Conservation (phyloP, 2,797 vertebrate species). For the Coluber constrictor region DNA sequence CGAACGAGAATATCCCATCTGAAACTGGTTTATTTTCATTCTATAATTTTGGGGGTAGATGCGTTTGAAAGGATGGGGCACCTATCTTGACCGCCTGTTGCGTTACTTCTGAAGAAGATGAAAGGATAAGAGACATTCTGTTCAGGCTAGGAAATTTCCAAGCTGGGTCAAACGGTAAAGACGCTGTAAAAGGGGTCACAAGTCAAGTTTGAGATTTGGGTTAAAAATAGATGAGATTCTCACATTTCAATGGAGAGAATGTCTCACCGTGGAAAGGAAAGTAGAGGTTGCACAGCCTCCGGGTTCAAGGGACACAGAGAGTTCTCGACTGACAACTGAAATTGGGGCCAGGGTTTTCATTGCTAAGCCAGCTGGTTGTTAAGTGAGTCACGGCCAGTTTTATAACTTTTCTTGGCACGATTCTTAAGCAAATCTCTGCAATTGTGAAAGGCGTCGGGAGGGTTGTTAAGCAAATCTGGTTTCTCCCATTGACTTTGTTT, state of each 20-base stretch:
- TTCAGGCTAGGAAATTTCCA: not conserved
- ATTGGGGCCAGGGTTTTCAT: too few relatives aligned
- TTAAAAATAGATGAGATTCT: not conserved
- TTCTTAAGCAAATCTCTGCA: too few relatives aligned
- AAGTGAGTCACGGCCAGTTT: too few relatives aligned
- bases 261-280: not conserved
- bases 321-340: too few relatives aligned
- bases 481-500: too few relatives aligned
- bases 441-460: too few relatives aligned
- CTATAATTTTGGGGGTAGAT: not conserved
- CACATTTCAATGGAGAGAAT: not conserved
- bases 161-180: not conserved
- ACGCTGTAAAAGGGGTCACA: not conserved
- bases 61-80: not conserved
- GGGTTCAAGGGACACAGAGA: not conserved
- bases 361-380: too few relatives aligned
- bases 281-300: not conserved
- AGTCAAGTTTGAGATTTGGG: not conserved
- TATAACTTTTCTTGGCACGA: too few relatives aligned
- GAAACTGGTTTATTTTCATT: not conserved
- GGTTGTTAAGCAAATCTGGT: too few relatives aligned
- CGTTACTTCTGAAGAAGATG: not conserved
- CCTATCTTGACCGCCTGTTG: not conserved
- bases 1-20: too few relatives aligned
- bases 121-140: not conserved